Evolutionary conservation across 2,888 invertebrate species (phyloP).

Genomic region (Acutogordius australiensis): DNA sequence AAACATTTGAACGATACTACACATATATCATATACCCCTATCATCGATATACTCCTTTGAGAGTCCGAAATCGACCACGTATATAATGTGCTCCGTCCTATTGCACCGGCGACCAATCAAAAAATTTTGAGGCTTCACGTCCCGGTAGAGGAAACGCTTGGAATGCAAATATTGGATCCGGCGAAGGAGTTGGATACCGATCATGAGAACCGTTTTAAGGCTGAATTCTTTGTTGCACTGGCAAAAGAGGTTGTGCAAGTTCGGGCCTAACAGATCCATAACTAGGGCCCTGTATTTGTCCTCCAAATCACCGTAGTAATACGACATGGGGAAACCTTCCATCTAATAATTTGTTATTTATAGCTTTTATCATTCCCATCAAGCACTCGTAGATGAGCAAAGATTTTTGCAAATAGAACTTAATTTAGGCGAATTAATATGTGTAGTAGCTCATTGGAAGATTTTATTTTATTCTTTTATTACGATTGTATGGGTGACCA

Average conservation of each 20-base stretch:
- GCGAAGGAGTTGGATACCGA: not conserved
- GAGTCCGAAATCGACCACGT: not conserved
- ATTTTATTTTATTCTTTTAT: no score
- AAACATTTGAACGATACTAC: no score
- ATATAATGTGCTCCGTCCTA: not conserved
- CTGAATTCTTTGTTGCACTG: constrained; percentile 8
- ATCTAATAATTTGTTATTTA: no score
- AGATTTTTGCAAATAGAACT: no score
- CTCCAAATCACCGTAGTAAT: constrained; percentile 3
- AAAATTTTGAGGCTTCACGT: constrained; percentile 6
- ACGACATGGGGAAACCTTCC: not conserved
- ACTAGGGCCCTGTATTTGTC: not conserved
- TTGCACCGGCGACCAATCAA: not conserved
- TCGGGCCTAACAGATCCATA: constrained; percentile 7
- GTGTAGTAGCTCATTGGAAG: no score
- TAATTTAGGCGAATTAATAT: no score
- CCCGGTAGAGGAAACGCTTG: not conserved
- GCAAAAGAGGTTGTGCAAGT: not conserved
- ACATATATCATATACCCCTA: no score
- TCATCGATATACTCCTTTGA: constrained; percentile 6
- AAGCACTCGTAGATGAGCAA: no score
- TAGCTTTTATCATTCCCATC: no score
- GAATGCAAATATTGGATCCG: not conserved
- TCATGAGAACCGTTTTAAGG: not conserved
- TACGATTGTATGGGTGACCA: no score